Evolutionary conservation across 53 echinoderm and acorn worm species (phyloP).

Genomic region (Echinometra lucunter): DNA sequence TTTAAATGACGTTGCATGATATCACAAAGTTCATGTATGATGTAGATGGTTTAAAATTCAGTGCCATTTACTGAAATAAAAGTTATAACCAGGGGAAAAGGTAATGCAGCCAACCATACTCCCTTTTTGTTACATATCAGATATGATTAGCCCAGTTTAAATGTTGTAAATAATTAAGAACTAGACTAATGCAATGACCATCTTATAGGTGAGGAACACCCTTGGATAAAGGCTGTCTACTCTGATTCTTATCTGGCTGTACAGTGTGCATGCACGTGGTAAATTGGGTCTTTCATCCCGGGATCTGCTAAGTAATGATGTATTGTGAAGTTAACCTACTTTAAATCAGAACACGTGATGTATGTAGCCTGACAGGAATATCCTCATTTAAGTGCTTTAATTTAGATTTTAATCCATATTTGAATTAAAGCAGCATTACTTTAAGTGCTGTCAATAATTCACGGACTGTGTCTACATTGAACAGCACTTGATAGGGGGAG

Average conservation of each 20-base stretch:
- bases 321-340: neutral
- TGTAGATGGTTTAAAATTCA: neutral
- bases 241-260: neutral
- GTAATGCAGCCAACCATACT: neutral
- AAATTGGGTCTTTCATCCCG: neutral
- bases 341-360: neutral
- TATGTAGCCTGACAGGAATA: neutral
- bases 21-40: neutral
- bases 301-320: neutral
- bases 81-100: neutral
- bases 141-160: neutral
- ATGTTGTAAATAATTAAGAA: neutral
- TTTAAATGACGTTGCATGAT: neutral
- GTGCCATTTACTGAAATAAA: neutral
- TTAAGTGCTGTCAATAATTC: neutral
- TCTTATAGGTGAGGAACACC: neutral
- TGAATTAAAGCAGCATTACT: neutral
- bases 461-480: neutral
- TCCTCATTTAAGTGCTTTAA: neutral
- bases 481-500: neutral
- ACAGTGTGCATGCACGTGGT: neutral
- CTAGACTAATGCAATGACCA: constrained; percentile 25
- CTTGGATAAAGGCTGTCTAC: neutral
- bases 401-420: neutral
- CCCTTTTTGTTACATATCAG: neutral